Evolutionary conservation across 2,113 vertebrate genomes (phyloP).

Genomic region (Urocitellus parryii): DNA sequence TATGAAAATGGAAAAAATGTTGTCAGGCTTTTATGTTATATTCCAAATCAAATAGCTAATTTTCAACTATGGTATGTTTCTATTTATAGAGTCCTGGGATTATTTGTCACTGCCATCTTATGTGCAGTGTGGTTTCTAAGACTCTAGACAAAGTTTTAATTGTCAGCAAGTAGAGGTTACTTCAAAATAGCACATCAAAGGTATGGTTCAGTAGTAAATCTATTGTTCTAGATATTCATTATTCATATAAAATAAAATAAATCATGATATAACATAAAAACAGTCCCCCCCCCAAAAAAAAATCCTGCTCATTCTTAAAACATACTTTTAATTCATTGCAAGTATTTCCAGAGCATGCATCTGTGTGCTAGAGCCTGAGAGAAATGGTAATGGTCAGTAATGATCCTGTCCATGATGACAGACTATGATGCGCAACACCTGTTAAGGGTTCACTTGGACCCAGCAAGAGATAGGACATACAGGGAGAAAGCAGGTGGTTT

Average conservation of each 20-base stretch:
- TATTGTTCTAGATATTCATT: background rate
- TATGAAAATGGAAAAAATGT: conserved; percentile 31
- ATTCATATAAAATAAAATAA: background rate
- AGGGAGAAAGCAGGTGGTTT: fast-evolving
- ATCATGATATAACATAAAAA: background rate
- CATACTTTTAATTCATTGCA: background rate
- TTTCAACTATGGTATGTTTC: background rate
- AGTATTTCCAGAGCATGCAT: background rate
- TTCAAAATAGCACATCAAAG: background rate
- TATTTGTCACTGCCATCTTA: conserved; percentile 9
- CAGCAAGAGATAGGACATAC: fast-evolving
- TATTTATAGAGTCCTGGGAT: background rate
- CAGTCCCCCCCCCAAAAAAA: no score
- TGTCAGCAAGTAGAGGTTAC: background rate
- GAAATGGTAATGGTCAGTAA: background rate
- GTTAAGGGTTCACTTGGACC: background rate
- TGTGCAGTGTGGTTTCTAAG: background rate
- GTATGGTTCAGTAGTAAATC: background rate
- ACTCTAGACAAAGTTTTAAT: background rate
- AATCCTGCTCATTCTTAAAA: background rate
- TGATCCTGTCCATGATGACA: background rate
- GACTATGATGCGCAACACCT: no score
- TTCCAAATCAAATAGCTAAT: conserved; percentile 39
- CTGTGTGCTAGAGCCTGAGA: background rate
- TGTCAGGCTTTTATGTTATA: conserved; percentile 28